Conservation (phyloP, 1,140 invertebrate genomes). For the Hycleus phaleratus region DNA sequence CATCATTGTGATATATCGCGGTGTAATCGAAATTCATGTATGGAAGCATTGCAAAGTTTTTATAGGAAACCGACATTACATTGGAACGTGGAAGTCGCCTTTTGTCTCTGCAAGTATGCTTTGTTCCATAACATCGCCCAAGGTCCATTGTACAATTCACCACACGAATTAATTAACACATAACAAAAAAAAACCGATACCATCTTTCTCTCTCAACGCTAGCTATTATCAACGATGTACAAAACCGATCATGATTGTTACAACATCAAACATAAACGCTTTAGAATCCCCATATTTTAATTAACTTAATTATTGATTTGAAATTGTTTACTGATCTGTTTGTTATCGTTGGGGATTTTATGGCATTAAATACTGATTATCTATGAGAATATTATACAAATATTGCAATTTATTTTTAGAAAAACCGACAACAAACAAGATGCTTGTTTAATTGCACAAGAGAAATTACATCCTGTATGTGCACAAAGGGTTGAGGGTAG, state of each 20-base stretch:
- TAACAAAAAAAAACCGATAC: not conserved
- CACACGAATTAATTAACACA: slow-evolving; percentile 10
- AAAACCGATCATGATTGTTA: too few relatives aligned
- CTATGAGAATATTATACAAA: too few relatives aligned
- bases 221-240: too few relatives aligned
- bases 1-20: slow-evolving; percentile 67
- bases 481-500: slow-evolving; percentile 66
- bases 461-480: slow-evolving; percentile 78
- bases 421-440: slow-evolving; percentile 76
- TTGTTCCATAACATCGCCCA: slow-evolving; percentile 8
- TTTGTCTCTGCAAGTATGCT: slow-evolving; percentile 81
- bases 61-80: slow-evolving; percentile 69
- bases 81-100: slow-evolving; percentile 80
- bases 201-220: not conserved
- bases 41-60: slow-evolving; percentile 78
- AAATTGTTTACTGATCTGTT: too few relatives aligned
- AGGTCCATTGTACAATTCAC: slow-evolving; percentile 8
- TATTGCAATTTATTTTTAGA: slow-evolving; percentile 39
- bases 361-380: too few relatives aligned
- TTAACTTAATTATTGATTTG: too few relatives aligned
- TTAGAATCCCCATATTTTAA: too few relatives aligned
- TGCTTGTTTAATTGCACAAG: slow-evolving; percentile 78
- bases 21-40: slow-evolving; percentile 77
- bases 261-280: too few relatives aligned
- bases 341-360: too few relatives aligned